phyloP scores from a whole-genome alignment of 2,113 vertebrate genomes.

The Cottus gobio region DNA sequence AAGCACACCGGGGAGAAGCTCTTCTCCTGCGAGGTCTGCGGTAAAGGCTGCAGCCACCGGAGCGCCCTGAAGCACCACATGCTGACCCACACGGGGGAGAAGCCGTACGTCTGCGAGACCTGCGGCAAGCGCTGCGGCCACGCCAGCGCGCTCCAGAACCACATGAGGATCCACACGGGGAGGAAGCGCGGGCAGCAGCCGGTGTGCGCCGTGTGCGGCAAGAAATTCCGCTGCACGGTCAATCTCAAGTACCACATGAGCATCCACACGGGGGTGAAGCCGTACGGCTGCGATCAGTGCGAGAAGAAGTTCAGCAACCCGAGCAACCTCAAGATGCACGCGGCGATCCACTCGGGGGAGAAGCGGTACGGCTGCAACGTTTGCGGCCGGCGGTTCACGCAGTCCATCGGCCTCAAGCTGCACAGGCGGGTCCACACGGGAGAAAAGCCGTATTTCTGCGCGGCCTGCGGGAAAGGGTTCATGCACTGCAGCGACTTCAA shows the following conservation, averaged over 20 bases:
- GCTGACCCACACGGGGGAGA: conserved; percentile 77
- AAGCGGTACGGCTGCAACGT: conserved; percentile 65
- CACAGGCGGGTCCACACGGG: conserved; percentile 67
- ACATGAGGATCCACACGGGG: conserved; percentile 79
- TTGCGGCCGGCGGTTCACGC: conserved; percentile 64
- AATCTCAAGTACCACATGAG: conserved; percentile 83
- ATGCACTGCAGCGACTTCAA: conserved; percentile 18
- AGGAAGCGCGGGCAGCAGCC: conserved; percentile 76
- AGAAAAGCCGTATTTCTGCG: conserved; percentile 44
- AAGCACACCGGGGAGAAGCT: conserved; percentile 52
- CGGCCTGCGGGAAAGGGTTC: conserved; percentile 55
- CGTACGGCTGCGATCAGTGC: conserved; percentile 66
- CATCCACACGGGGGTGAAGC: conserved; percentile 81
- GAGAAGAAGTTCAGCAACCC: conserved; percentile 68
- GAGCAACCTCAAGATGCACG: conserved; percentile 62
- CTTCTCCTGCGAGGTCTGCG: conserved; percentile 80
- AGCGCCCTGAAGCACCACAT: conserved; percentile 84
- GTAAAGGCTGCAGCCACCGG: conserved; percentile 79
- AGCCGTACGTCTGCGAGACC: conserved; percentile 76
- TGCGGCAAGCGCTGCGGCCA: conserved; percentile 84
- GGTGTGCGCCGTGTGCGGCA: conserved; percentile 79
- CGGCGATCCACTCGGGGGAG: conserved; percentile 43
- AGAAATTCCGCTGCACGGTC: conserved; percentile 75
- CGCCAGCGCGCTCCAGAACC: conserved; percentile 82
- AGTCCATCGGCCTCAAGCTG: conserved; percentile 54